These are phyloP conservation scores for Oligia latruncula DNA, from an alignment of 2,888 invertebrate genomes.

Conservation along the genomic window DNA sequence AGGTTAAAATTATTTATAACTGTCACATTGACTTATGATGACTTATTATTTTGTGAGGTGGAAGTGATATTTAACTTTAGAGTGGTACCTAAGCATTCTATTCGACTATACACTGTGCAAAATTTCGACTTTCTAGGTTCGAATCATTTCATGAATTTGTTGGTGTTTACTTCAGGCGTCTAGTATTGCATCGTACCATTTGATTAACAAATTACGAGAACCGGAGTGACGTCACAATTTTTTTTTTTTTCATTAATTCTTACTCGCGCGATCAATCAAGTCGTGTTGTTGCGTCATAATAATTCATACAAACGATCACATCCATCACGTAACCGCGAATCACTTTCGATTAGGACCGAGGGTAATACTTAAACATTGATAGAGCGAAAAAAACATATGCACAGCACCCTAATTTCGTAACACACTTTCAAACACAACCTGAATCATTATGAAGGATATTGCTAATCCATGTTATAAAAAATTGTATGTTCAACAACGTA, in stretches of 20 bases:
- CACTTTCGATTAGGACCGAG: background rate
- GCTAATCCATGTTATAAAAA: background rate
- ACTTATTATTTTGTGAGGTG: background rate
- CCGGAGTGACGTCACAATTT: conserved; percentile 15
- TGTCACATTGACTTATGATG: background rate
- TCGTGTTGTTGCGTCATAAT: background rate
- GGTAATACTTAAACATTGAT: background rate
- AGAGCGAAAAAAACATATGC: background rate
- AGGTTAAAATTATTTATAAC: background rate
- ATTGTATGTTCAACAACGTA: background rate
- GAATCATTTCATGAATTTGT: background rate
- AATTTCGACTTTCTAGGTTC: background rate
- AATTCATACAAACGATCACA: background rate
- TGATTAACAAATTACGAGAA: conserved; percentile 14
- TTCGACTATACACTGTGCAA: background rate
- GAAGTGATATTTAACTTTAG: background rate
- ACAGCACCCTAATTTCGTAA: background rate
- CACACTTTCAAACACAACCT: too few relatives aligned
- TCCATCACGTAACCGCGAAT: background rate
- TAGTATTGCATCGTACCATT: background rate
- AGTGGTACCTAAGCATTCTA: background rate
- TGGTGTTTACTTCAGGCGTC: background rate
- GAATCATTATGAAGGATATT: too few relatives aligned
- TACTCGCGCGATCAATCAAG: background rate
- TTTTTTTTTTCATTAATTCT: background rate